Conservation (phyloP, 1,140 invertebrate species). For the Bombus superbus region DNA sequence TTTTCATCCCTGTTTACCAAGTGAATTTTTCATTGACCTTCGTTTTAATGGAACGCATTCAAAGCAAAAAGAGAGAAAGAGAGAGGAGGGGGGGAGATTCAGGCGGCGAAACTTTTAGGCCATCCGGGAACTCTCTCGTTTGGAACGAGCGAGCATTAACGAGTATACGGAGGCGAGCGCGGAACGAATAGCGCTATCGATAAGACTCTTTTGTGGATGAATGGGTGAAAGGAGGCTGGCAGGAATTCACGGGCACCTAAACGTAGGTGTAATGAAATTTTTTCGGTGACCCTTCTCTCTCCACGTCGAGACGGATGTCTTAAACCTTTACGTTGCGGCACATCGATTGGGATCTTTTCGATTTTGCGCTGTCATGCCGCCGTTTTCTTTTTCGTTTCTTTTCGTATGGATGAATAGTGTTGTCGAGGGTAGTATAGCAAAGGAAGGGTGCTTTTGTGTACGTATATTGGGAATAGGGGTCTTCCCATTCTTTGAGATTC, state of each 20-base stretch:
- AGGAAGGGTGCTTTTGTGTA: neutral
- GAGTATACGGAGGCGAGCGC: constrained; percentile 17
- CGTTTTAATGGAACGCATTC: constrained; percentile 36
- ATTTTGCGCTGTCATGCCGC: neutral
- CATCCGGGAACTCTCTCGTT: neutral
- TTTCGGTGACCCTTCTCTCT: constrained; percentile 3
- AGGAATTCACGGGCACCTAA: constrained; percentile 22
- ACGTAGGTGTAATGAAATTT: constrained; percentile 34
- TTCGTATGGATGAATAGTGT: neutral
- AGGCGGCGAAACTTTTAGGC: constrained; percentile 7
- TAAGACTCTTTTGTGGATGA: constrained; percentile 45
- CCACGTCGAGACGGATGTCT: neutral
- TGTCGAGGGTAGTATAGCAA: neutral
- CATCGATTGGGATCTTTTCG: constrained; percentile 5
- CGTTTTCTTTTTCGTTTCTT: neutral
- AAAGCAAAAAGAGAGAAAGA: neutral
- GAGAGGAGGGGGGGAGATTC: neutral
- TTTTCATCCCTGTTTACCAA: neutral
- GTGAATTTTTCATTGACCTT: constrained; percentile 35
- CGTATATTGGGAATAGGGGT: neutral
- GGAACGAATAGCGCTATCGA: constrained; percentile 42
- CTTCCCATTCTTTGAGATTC: neutral
- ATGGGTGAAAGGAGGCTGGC: neutral
- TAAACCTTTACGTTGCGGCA: neutral
- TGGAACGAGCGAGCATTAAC: constrained; percentile 19